Conservation (phyloP, 2,797 vertebrate species). For the Lithobates sylvaticus region DNA sequence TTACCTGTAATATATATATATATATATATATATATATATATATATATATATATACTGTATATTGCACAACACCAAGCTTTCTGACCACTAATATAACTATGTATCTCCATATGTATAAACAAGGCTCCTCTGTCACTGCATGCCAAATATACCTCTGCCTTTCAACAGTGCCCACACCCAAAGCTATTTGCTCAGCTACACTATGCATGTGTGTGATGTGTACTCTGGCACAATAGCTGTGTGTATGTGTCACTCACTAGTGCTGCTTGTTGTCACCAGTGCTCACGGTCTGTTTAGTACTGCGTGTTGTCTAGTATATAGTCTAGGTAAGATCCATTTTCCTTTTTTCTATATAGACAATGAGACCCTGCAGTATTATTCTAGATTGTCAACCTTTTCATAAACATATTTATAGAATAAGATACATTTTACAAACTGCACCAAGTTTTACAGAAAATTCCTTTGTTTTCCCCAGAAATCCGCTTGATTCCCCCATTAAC, state of each 20-base stretch:
- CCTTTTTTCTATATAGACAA: too few relatives aligned
- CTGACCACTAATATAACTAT: background rate
- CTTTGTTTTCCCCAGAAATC: too few relatives aligned
- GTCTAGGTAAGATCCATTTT: background rate
- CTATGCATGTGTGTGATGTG: slow-evolving; percentile 32
- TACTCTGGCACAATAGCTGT: slow-evolving; percentile 33
- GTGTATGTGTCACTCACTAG: background rate
- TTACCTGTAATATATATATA: too few relatives aligned
- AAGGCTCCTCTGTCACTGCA: slow-evolving; percentile 1
- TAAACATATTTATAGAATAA: too few relatives aligned
- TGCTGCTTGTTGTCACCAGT: background rate
- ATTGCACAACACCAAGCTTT: too few relatives aligned
- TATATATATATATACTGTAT: too few relatives aligned
- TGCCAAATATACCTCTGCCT: slow-evolving; percentile 39
- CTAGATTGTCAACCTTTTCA: too few relatives aligned
- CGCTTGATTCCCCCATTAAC: too few relatives aligned
- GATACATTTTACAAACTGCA: too few relatives aligned
- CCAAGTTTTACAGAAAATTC: too few relatives aligned
- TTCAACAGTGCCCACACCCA: slow-evolving; percentile 51
- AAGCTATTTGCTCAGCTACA: slow-evolving; percentile 35
- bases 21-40: too few relatives aligned
- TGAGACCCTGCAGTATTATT: too few relatives aligned
- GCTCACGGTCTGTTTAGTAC: background rate
- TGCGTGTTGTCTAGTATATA: background rate
- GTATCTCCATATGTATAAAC: background rate